Conservation (phyloP, 2,797 vertebrate genomes). For the Decapterus maruadsi region DNA sequence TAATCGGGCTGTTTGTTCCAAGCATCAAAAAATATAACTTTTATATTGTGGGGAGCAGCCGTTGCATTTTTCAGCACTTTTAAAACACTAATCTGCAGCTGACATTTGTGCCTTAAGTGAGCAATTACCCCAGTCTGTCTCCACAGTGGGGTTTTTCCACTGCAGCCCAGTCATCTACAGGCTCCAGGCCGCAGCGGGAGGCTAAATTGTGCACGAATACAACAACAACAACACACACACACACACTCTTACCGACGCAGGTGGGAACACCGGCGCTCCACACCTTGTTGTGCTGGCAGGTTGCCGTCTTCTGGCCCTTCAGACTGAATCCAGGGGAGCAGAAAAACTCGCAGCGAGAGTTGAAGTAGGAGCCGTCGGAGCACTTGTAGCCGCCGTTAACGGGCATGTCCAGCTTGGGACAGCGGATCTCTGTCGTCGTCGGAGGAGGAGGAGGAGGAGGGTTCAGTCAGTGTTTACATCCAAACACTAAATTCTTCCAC, state of each 20-base stretch:
- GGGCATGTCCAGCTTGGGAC: conserved; percentile 90
- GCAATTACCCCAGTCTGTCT: conserved; percentile 28
- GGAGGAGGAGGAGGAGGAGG: background rate
- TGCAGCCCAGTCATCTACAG: conserved; percentile 1
- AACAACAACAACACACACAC: background rate
- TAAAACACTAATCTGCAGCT: conserved; percentile 15
- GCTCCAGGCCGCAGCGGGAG: conserved; percentile 8
- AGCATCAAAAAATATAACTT: conserved; percentile 30
- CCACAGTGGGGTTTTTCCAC: conserved; percentile 6
- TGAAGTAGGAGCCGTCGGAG: conserved; percentile 95
- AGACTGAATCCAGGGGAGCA: conserved; percentile 93
- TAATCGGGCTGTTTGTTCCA: conserved; percentile 4
- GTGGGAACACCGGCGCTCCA: conserved; percentile 90
- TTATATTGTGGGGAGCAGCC: conserved; percentile 10
- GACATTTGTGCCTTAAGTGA: conserved; percentile 1
- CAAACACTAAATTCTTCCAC: background rate
- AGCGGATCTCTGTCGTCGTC: conserved; percentile 93
- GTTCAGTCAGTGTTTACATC: background rate
- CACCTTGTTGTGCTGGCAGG: conserved; percentile 90
- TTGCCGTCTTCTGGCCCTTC: conserved; percentile 90
- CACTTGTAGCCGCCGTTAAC: conserved; percentile 94
- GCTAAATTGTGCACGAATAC: conserved; percentile 14
- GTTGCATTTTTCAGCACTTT: background rate
- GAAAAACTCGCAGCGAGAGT: conserved; percentile 95
- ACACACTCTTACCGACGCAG: conserved; percentile 89